Evolutionary conservation across 2,797 vertebrate genomes (phyloP), one percentile per base, ranked within the genome.

Genomic region (Momotus momota): DNA sequence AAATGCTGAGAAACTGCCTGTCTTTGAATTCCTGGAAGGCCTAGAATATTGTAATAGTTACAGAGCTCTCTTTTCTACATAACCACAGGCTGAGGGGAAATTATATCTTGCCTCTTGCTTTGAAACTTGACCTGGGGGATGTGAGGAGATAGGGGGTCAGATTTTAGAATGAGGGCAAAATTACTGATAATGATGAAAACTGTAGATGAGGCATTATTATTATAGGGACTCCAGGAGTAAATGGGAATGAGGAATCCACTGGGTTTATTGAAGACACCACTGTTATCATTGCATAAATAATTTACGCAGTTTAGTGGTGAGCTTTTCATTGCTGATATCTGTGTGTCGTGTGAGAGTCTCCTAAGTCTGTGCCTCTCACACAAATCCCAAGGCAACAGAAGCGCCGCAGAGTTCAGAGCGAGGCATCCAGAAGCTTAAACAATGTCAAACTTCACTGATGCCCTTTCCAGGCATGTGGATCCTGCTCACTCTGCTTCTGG

Each of bases 381-480:
- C 41, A 90, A 93, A 94, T 69, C 85, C 91, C 90, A 58, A 51
- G 92, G 66, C 54, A 85, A 20, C 66, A 81, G 81, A 81, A 93
- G 61, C 33, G 40, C 79, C 40, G 54, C 52, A 35, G 52, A 83
- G 69, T 72, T 90, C 79, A 71, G 64, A 94, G 41, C n/a, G 78
- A 60, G 51, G 77, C 52, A 92, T 95, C 64, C 81, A 89, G 90
- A 67, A 88, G 52, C 65, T 95, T 94, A 86, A 88, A 67, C 52
- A 43, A 12, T 88, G 85, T 91, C 85, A 95, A 22, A 94, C 61
- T 87, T 85, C 75, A 83, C 45, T 54, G 81, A 18, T 94, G 91
- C 79, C 85, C 93, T 95, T 94, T 95, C 82, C 72, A 90, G 69
- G 81, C 87, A 71, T 57, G 71, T 89, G 78, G 35, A 66, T 93